These are phyloP conservation scores for Picathartes gymnocephalus DNA, from an alignment of 2,113 vertebrate genomes.

Conservation along the genomic window DNA sequence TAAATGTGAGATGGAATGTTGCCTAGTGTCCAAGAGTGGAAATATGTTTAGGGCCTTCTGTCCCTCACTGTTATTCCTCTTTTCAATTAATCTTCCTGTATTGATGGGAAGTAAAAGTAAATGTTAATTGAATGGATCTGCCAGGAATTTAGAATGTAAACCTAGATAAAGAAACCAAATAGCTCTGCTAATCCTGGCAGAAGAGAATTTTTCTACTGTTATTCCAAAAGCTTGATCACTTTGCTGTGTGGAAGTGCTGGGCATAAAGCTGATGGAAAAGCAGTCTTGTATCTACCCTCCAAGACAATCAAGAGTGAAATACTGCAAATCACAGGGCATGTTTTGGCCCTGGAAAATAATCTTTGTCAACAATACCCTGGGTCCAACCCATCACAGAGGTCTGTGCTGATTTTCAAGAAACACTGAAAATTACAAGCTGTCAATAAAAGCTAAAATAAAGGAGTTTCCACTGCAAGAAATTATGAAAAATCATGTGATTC, in stretches of 20 bases:
- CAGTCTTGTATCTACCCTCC: background rate
- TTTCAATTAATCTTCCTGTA: background rate
- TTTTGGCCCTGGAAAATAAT: background rate
- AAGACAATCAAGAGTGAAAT: background rate
- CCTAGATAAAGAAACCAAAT: background rate
- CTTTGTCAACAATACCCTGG: background rate
- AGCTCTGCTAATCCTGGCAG: background rate
- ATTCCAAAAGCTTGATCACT: background rate
- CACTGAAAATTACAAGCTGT: background rate
- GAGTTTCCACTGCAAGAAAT: background rate
- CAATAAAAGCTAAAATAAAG: background rate
- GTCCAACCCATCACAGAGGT: background rate
- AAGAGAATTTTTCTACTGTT: background rate
- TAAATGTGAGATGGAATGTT: background rate
- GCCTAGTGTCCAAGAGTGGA: background rate
- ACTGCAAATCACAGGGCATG: background rate
- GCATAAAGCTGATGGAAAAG: background rate
- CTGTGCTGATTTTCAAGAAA: background rate
- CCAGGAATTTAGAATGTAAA: background rate
- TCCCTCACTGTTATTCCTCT: background rate
- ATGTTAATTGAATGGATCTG: background rate
- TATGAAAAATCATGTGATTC: background rate
- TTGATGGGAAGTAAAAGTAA: background rate
- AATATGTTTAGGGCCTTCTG: background rate
- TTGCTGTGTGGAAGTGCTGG: background rate